Percentiles rank a stretch among this genome's conserved stretches.
phyloP scores from a whole-genome alignment of 2,888 invertebrate genomes.

The Gortyna flavago region DNA sequence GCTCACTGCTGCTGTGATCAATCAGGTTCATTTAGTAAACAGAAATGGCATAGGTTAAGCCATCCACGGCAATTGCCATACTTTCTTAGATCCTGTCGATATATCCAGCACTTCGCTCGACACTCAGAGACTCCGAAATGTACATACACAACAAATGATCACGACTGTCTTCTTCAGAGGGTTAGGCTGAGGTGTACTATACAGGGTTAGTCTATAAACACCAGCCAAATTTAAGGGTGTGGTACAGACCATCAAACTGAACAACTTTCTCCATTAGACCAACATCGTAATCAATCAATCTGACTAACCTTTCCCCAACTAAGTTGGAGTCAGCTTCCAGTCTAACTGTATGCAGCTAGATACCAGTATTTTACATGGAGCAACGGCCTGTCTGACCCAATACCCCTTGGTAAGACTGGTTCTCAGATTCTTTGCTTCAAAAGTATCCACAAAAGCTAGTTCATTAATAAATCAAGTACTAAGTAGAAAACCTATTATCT shows the following conservation, averaged over 20 bases:
- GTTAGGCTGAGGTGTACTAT: too few species aligned
- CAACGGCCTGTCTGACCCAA: not conserved
- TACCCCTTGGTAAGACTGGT: not conserved
- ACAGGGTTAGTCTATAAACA: too few species aligned
- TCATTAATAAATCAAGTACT: slow-evolving; percentile 18
- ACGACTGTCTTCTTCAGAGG: too few species aligned
- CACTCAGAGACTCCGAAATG: not conserved
- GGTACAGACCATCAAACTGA: too few species aligned
- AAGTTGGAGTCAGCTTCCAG: too few species aligned
- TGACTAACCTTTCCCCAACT: too few species aligned
- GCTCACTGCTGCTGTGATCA: too few species aligned
- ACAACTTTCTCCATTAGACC: too few species aligned
- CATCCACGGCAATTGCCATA: not conserved
- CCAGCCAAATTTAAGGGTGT: too few species aligned
- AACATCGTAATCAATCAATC: too few species aligned
- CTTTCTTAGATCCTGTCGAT: not conserved
- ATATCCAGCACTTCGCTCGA: not conserved
- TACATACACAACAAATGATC: too few species aligned
- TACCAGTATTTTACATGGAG: not conserved
- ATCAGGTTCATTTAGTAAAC: not conserved
- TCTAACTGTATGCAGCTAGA: too few species aligned
- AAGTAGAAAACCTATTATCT: not conserved
- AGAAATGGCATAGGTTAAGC: not conserved
- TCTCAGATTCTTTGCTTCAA: not conserved
- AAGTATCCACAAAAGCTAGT: not conserved